Base-by-base conservation (phyloP, 2,888 invertebrate genomes). In the Acleris laterana region DNA sequence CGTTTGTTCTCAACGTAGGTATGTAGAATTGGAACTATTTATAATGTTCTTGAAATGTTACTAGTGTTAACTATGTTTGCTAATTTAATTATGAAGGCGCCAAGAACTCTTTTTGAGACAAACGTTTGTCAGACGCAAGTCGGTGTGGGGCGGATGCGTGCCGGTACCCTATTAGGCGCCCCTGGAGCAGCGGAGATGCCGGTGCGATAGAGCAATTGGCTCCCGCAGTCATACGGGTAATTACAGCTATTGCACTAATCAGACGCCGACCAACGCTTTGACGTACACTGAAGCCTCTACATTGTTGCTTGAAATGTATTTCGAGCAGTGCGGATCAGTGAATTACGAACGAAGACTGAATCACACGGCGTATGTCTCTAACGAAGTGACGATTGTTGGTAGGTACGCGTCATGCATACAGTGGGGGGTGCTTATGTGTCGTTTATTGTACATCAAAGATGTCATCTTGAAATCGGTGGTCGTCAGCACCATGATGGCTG, bases 181-280 rank as follows among this genome's bases (percentile, higher is more conserved):
- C 70, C 73, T 56, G 46, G 69, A 74, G 72, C 73, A 75, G 71
- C 71, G 73, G 77, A 85, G 87, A 87, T 87, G 79, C 66, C 48
- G 46, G 71, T 73, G 72, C 79, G 90, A 92, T 91, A 90, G 87
- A 78, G 79, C 87, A 89, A 89, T 89, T 87, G 90, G 82, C 87
- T 82, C 90, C 90, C 77, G 86, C 80, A 72, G 86, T 68, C 83
- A 92, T 93, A 89, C 89, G 92, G 92, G 92, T 91, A 91, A 92
- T 92, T 92, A 73, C 74, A 77, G 76, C 71, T 73, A 17, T 16
- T 74, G 72, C 1, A 16, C 2, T 16, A 16, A 46, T 17, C 46
- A 46, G 44, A 44, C 1, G 5, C 46, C 5, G 5, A 46, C n/a
- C 17, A n/a, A n/a, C 5, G 16, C 46, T 46, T 1, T 46, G 16